These are phyloP conservation scores for Andricus quercusramuli DNA, from an alignment of 2,888 invertebrate species.

Conservation along the genomic window DNA sequence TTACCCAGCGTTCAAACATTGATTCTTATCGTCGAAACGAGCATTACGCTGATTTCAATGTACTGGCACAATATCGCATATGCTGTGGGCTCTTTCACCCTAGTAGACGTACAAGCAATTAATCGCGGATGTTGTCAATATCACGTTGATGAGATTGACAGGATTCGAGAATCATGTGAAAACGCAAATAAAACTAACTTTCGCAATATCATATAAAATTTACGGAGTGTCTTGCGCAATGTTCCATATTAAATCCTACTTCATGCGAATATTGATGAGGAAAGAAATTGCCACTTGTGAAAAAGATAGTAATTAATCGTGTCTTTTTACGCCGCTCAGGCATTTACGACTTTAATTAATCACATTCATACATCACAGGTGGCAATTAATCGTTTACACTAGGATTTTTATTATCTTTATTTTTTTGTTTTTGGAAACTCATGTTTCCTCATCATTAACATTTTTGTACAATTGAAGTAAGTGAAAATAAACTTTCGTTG, in stretches of 20 bases:
- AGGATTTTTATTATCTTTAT: conserved; percentile 9
- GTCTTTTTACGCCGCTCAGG: conserved; percentile 17
- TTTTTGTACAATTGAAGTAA: background rate
- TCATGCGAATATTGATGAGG: conserved; percentile 33
- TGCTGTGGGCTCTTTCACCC: conserved; percentile 31
- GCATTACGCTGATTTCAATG: conserved; percentile 36
- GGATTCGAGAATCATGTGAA: conserved; percentile 27
- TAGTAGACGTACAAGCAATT: conserved; percentile 29
- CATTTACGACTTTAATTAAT: conserved; percentile 36
- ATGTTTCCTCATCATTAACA: conserved; percentile 13
- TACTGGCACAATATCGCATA: conserved; percentile 25
- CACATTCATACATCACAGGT: conserved; percentile 17
- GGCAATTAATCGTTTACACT: conserved; percentile 18
- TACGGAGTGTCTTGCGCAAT: conserved; percentile 26
- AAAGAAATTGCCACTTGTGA: conserved; percentile 21
- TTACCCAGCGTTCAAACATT: conserved; percentile 32
- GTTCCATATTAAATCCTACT: conserved; percentile 39
- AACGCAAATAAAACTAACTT: conserved; percentile 3
- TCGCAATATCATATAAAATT: conserved; percentile 32
- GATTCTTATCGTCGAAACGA: conserved; percentile 34
- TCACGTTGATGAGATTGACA: conserved; percentile 34
- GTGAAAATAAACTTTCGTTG: background rate
- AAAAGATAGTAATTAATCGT: conserved; percentile 37
- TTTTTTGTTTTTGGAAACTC: conserved; percentile 11
- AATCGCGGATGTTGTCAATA: conserved; percentile 39